A percentile compares a stretch with the other conserved stretches of the same genome.
These are phyloP conservation scores for Cryptotermes secundus DNA, from an alignment of 1,140 invertebrate species.

Conservation along the genomic window DNA sequence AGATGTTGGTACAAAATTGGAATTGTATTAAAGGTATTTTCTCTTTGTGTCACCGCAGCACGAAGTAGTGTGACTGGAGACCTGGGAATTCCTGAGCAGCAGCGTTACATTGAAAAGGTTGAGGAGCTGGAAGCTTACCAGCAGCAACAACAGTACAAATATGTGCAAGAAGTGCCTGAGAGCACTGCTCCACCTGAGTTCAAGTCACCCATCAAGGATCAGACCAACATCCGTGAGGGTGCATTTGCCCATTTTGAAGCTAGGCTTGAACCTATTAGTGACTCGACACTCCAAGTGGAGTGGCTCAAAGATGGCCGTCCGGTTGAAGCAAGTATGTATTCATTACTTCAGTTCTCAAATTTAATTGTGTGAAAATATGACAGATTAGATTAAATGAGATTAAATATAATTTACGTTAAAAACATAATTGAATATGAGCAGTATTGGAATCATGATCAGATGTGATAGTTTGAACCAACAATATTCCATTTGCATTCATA, in stretches of 20 bases:
- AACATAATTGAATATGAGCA: too few relatives aligned
- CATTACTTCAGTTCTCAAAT: too few relatives aligned
- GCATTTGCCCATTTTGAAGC: slow-evolving; percentile 96
- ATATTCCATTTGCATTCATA: too few relatives aligned
- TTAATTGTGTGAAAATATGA: too few relatives aligned
- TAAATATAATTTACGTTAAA: too few relatives aligned
- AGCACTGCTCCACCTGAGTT: slow-evolving; percentile 82
- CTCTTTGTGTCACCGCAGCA: slow-evolving; percentile 45
- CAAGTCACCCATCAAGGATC: slow-evolving; percentile 88
- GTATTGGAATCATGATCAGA: too few relatives aligned
- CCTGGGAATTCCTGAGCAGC: slow-evolving; percentile 87
- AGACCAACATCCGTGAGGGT: slow-evolving; percentile 84
- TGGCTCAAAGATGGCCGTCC: slow-evolving; percentile 93
- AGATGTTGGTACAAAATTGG: too few relatives aligned
- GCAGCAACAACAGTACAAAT: slow-evolving; percentile 69
- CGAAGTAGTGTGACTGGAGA: slow-evolving; percentile 80
- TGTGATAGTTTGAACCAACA: too few relatives aligned
- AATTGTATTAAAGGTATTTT: too few relatives aligned
- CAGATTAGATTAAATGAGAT: too few relatives aligned
- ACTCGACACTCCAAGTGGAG: slow-evolving; percentile 87
- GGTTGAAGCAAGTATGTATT: slow-evolving; percentile 77
- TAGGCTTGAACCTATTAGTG: slow-evolving; percentile 88
- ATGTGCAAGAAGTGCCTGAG: slow-evolving; percentile 75
- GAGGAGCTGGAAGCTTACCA: slow-evolving; percentile 92
- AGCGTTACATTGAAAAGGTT: slow-evolving; percentile 89